A percentile compares a stretch with the other conserved stretches of the same genome.
Evolutionary conservation across 2,888 invertebrate species (phyloP).

Genomic region (Eristalis intricaria): DNA sequence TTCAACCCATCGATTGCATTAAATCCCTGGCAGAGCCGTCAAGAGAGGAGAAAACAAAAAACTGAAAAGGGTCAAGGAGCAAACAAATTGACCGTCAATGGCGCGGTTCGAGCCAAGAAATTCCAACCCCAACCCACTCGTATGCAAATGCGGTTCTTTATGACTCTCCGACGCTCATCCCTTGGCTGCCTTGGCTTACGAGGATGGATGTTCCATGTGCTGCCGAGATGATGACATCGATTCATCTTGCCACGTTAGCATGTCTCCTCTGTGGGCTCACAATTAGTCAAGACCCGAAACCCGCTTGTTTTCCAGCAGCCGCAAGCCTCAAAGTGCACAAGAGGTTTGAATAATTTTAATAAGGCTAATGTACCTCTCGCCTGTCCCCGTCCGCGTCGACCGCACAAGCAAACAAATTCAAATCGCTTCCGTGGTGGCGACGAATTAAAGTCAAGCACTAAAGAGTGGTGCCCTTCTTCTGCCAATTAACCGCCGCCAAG

Average conservation of each 20-base stretch:
- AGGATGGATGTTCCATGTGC: not conserved
- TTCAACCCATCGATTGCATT: slow-evolving; percentile 37
- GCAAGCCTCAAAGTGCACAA: slow-evolving; percentile 3
- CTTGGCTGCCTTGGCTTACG: not conserved
- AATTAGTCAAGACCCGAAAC: slow-evolving; percentile 20
- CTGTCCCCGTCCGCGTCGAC: not conserved
- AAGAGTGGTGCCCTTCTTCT: not conserved
- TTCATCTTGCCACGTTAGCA: slow-evolving; percentile 19
- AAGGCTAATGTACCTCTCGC: slow-evolving; percentile 34
- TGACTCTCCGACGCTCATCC: not conserved
- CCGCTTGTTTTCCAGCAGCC: not conserved
- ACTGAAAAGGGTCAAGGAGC: slow-evolving; percentile 2
- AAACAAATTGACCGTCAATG: not conserved
- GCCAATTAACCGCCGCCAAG: slow-evolving; percentile 15
- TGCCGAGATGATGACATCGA: slow-evolving; percentile 28
- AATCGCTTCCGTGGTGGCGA: slow-evolving; percentile 14
- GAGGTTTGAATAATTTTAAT: slow-evolving; percentile 44
- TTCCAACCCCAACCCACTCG: not conserved
- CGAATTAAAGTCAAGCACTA: slow-evolving; percentile 31
- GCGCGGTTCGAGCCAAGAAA: slow-evolving; percentile 1
- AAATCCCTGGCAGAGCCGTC: not conserved
- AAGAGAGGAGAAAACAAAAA: not conserved
- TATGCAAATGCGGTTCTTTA: not conserved
- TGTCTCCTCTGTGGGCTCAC: not conserved
- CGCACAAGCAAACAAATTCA: slow-evolving; percentile 9